These are phyloP conservation scores for Frankliniella fusca DNA, from an alignment of 2,888 invertebrate species.

Conservation along the genomic window DNA sequence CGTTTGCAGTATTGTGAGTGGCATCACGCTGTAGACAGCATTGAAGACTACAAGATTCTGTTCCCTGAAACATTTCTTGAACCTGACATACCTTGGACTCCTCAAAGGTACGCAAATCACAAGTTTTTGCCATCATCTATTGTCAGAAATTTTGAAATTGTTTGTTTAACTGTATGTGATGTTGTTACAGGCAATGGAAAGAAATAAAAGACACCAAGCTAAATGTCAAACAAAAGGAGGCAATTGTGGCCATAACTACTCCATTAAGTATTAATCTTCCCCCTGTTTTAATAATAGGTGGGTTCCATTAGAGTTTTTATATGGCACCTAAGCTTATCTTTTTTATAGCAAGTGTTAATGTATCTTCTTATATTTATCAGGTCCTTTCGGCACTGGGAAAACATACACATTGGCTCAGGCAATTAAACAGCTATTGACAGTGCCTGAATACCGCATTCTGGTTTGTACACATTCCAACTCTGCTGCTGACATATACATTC, in stretches of 20 bases:
- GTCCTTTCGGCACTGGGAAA: constrained; percentile 84
- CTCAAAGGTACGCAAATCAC: constrained; percentile 49
- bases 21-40: constrained; percentile 75
- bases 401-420: constrained; percentile 77
- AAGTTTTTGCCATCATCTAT: constrained; percentile 22
- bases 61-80: constrained; percentile 64
- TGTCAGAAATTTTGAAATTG: background rate
- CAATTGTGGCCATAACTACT: constrained; percentile 70
- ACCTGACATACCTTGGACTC: constrained; percentile 65
- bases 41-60: constrained; percentile 64
- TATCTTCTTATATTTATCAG: constrained; percentile 37
- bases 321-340: background rate
- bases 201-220: constrained; percentile 59
- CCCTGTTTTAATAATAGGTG: constrained; percentile 65
- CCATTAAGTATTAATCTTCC: constrained; percentile 59
- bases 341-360: background rate
- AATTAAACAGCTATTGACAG: constrained; percentile 62
- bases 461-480: constrained; percentile 85
- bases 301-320: constrained; percentile 31
- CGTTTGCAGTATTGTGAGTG: constrained; percentile 77
- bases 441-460: constrained; percentile 63
- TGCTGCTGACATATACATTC: constrained; percentile 79
- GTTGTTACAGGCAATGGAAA: constrained; percentile 56
- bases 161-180: background rate
- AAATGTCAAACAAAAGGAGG: constrained; percentile 74